Evolutionary conservation across 1,140 invertebrate genomes (phyloP).

Genomic region (Cotesia glomerata): DNA sequence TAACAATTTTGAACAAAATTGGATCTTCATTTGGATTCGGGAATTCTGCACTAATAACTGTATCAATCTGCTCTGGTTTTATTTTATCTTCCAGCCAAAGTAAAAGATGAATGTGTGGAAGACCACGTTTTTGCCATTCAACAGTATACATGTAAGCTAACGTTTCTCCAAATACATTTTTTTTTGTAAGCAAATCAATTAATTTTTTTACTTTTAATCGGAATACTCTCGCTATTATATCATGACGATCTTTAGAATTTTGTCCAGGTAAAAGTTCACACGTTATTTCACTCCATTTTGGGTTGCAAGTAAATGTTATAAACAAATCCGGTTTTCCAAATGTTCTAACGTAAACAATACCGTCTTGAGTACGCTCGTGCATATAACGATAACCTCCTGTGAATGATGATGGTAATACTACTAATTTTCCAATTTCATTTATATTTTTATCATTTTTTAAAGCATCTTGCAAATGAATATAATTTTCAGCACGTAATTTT

Average conservation of each 20-base stretch:
- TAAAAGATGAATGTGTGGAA: slow-evolving; percentile 61
- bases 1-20: slow-evolving; percentile 48
- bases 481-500: too few relatives aligned
- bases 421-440: slow-evolving; percentile 39
- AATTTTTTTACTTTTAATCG: slow-evolving; percentile 55
- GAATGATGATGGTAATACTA: slow-evolving; percentile 55
- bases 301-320: slow-evolving; percentile 29
- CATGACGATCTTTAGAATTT: slow-evolving; percentile 50
- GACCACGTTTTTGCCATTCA: slow-evolving; percentile 63
- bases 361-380: slow-evolving; percentile 58
- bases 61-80: slow-evolving; percentile 49
- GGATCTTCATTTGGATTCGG: slow-evolving; percentile 52
- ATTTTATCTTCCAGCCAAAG: slow-evolving; percentile 52
- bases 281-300: slow-evolving; percentile 52
- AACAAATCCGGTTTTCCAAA: slow-evolving; percentile 55
- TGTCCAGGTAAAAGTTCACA: slow-evolving; percentile 44
- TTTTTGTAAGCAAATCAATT: slow-evolving; percentile 47
- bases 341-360: slow-evolving; percentile 53
- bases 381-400: slow-evolving; percentile 53
- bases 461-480: background rate
- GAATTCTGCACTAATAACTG: slow-evolving; percentile 59
- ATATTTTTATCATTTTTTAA: slow-evolving; percentile 29
- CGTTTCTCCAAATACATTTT: slow-evolving; percentile 45
- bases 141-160: slow-evolving; percentile 50
- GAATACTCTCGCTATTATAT: slow-evolving; percentile 61